These are phyloP conservation scores for Tenthredo notha DNA, from an alignment of 2,888 invertebrate species.

Conservation along the genomic window DNA sequence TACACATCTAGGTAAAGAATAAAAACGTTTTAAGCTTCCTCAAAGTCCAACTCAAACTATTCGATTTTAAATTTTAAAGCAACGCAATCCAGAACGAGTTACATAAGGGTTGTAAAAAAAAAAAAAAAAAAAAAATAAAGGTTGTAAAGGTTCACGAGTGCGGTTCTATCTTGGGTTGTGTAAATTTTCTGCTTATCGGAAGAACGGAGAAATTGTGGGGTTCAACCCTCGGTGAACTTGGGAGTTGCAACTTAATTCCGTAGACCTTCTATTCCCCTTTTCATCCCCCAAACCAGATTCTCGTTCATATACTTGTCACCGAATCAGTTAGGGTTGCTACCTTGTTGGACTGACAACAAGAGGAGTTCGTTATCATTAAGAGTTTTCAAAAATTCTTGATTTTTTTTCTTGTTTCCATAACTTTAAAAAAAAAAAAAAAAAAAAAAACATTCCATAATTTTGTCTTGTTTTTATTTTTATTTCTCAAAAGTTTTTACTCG, in stretches of 20 bases:
- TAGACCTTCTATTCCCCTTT: constrained; percentile 5
- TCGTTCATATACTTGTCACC: constrained; percentile 13
- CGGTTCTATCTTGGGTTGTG: constrained; percentile 50
- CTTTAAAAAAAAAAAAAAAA: too few relatives aligned
- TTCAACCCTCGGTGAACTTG: constrained; percentile 39
- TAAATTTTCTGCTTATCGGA: constrained; percentile 54
- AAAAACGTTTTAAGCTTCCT: neutral
- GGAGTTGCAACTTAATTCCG: constrained; percentile 44
- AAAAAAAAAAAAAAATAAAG: too few relatives aligned
- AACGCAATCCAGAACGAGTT: neutral
- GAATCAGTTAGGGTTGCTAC: neutral
- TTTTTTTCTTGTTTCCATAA: too few relatives aligned
- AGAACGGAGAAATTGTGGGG: constrained; percentile 40
- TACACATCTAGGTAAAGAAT: neutral
- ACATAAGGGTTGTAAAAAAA: constrained; percentile 17
- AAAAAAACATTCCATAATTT: too few relatives aligned
- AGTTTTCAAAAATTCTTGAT: neutral
- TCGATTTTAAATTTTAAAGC: neutral
- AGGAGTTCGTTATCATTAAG: neutral
- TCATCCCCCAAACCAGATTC: neutral
- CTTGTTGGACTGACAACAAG: constrained; percentile 5
- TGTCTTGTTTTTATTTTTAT: too few relatives aligned
- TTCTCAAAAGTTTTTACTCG: neutral
- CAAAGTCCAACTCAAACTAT: neutral
- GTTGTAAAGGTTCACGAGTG: constrained; percentile 19